Percentiles rank a stretch among this genome's conserved stretches.
phyloP scores from a whole-genome alignment of 2,113 vertebrate genomes.

The Entomyzon cyanotis region DNA sequence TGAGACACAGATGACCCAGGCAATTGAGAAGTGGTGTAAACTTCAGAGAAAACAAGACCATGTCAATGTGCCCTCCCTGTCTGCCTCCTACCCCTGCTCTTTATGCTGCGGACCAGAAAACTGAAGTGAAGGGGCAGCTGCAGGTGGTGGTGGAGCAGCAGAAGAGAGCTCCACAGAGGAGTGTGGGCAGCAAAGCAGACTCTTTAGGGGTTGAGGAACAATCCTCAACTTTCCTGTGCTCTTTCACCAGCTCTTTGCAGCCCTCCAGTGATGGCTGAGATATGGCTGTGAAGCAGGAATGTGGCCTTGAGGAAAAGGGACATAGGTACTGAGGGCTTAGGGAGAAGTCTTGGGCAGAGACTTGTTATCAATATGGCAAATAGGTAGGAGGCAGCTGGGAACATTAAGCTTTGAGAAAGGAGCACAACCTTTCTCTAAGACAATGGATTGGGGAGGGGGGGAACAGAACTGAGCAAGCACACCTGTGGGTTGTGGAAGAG shows the following conservation, averaged over 20 bases:
- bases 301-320: neutral
- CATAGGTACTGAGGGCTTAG: neutral
- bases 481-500: rapidly evolving
- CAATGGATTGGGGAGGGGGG: neutral
- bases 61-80: neutral
- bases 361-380: neutral
- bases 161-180: neutral
- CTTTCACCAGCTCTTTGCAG: neutral
- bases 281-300: neutral
- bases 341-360: neutral
- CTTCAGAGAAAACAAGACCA: neutral
- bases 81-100: neutral
- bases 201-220: neutral
- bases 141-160: neutral
- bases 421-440: neutral
- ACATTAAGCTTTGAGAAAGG: neutral
- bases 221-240: neutral
- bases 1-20: neutral
- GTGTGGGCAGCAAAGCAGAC: neutral
- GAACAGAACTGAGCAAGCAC: neutral
- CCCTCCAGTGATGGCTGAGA: neutral
- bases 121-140: neutral
- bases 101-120: neutral
- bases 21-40: neutral
- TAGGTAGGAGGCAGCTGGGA: neutral